Percentiles rank a stretch among this genome's conserved stretches.
These are phyloP conservation scores for Carettochelys insculpta DNA, from an alignment of 2,113 vertebrate genomes.

Conservation along the genomic window DNA sequence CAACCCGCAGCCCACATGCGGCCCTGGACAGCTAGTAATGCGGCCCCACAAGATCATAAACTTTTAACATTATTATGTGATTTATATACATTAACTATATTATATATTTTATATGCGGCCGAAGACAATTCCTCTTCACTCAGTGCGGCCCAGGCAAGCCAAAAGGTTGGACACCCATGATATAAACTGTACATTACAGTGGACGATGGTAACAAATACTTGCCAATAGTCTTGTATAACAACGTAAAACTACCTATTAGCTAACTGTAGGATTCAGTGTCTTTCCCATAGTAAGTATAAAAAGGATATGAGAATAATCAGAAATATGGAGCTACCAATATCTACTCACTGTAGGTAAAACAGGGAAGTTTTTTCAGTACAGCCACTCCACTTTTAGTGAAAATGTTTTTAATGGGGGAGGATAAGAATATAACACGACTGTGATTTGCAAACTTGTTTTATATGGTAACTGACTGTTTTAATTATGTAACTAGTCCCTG, in stretches of 20 bases:
- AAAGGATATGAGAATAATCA: background rate
- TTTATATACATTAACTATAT: too few species aligned
- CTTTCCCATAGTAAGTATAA: background rate
- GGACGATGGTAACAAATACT: background rate
- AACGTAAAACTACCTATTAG: background rate
- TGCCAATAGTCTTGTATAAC: background rate
- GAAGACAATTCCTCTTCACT: too few species aligned
- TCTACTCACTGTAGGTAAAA: background rate
- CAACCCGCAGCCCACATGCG: too few species aligned
- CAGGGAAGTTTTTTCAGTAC: background rate
- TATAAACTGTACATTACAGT: background rate
- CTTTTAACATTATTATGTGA: too few species aligned
- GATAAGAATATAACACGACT: background rate
- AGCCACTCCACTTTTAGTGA: background rate
- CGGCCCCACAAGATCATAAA: too few species aligned
- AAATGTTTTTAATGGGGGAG: background rate
- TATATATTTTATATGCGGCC: too few species aligned
- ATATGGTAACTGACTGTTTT: background rate
- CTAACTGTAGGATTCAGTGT: background rate
- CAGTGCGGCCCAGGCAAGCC: too few species aligned
- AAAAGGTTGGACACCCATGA: too few species aligned
- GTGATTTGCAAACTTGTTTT: background rate
- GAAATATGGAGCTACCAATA: background rate
- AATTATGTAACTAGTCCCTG: background rate
- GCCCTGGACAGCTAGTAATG: too few species aligned